These are phyloP conservation scores for Drosophila greeni DNA, from an alignment of 2,888 invertebrate genomes.

Conservation along the genomic window DNA sequence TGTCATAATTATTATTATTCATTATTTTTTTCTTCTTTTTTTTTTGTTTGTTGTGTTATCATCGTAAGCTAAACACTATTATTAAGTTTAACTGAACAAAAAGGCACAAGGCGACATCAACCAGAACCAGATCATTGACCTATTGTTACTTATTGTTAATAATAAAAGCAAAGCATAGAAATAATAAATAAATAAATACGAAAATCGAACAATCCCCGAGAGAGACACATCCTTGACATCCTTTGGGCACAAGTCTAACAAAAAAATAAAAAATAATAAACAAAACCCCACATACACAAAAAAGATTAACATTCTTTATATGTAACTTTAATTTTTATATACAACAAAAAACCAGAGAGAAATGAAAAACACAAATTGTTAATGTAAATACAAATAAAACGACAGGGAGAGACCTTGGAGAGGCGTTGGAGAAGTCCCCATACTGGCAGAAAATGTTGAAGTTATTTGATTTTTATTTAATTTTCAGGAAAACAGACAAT, in stretches of 20 bases:
- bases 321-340: conserved; percentile 39
- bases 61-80: conserved; percentile 25
- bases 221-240: conserved; percentile 8
- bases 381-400: conserved; percentile 43
- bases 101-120: conserved; percentile 24
- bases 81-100: conserved; percentile 33
- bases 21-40: neutral
- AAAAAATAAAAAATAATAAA: neutral
- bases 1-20: conserved; percentile 9
- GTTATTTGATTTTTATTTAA: neutral
- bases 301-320: conserved; percentile 28
- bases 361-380: conserved; percentile 4
- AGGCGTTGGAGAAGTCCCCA: conserved; percentile 34
- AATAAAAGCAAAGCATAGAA: conserved; percentile 10
- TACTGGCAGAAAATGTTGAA: conserved; percentile 40
- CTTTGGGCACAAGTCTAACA: conserved; percentile 27
- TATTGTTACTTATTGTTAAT: conserved; percentile 36
- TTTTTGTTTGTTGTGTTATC: conserved; percentile 10
- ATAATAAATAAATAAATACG: conserved; percentile 26
- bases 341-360: conserved; percentile 13
- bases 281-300: conserved; percentile 1
- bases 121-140: conserved; percentile 14
- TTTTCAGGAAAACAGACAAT: neutral
- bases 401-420: conserved; percentile 5
- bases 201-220: conserved; percentile 13